Conservation (phyloP, 1,140 invertebrate species). For the Drosophila equinoxialis region DNA sequence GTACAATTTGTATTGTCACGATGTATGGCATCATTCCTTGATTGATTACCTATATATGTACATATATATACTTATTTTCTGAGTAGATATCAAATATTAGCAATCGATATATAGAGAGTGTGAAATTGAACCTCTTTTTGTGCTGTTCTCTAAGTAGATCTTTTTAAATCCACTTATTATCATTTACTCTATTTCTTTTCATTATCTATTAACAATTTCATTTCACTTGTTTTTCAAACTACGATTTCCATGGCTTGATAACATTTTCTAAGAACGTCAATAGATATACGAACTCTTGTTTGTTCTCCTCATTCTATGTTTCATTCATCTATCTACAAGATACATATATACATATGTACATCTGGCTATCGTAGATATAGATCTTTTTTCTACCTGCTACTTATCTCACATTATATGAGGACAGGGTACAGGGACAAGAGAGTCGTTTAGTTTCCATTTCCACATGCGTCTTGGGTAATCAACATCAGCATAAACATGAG, state of each 20-base stretch:
- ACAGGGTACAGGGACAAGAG: not conserved
- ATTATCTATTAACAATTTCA: not conserved
- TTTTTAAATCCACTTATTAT: not conserved
- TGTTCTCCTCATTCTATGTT: not conserved
- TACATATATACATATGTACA: constrained; percentile 19
- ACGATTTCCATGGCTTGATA: not conserved
- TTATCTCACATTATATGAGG: constrained; percentile 32
- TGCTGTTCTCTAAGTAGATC: not conserved
- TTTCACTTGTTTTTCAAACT: constrained; percentile 1
- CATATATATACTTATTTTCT: not conserved
- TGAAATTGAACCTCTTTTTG: not conserved
- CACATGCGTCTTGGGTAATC: constrained; percentile 33
- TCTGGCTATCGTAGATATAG: constrained; percentile 14
- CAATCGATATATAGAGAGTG: not conserved
- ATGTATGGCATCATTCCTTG: not conserved
- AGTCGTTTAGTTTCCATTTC: not conserved
- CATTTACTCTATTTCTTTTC: not conserved
- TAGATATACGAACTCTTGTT: constrained; percentile 23
- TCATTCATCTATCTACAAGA: constrained; percentile 43
- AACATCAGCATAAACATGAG: constrained; percentile 33
- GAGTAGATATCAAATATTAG: not conserved
- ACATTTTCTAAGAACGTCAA: constrained; percentile 39
- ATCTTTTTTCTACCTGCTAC: constrained; percentile 46
- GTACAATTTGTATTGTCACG: not conserved
- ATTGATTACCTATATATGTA: too few relatives aligned